Percentiles rank a stretch among this genome's conserved stretches.
Evolutionary conservation across 2,888 invertebrate genomes (phyloP).

Genomic region (Euzophera pinguis): DNA sequence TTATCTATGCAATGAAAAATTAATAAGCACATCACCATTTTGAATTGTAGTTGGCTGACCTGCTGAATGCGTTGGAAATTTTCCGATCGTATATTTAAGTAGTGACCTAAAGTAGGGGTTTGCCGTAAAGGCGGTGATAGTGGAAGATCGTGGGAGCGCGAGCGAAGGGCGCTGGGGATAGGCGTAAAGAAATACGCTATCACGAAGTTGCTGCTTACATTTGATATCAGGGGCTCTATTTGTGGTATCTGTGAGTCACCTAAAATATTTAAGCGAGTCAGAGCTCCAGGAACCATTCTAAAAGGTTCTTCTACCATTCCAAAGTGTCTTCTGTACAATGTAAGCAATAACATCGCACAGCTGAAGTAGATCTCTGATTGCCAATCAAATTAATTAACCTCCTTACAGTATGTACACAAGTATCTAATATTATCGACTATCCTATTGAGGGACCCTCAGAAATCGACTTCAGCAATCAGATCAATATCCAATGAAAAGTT

Average conservation of each 20-base stretch:
- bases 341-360: neutral
- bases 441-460: slow-evolving; percentile 32
- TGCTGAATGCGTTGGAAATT: slow-evolving; percentile 9
- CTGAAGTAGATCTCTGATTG: slow-evolving; percentile 40
- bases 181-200: slow-evolving; percentile 36
- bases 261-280: too few species aligned
- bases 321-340: too few species aligned
- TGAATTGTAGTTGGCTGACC: neutral
- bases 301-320: too few species aligned
- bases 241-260: too few species aligned
- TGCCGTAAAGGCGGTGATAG: slow-evolving; percentile 64
- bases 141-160: slow-evolving; percentile 71
- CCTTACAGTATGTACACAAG: slow-evolving; percentile 30
- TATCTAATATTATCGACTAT: slow-evolving; percentile 21
- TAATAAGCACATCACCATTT: slow-evolving; percentile 11
- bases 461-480: slow-evolving; percentile 32
- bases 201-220: too few species aligned
- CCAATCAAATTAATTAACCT: slow-evolving; percentile 28
- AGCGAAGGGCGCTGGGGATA: slow-evolving; percentile 61
- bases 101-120: slow-evolving; percentile 48
- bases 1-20: slow-evolving; percentile 43
- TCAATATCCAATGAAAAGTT: slow-evolving; percentile 29
- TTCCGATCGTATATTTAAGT: slow-evolving; percentile 47
- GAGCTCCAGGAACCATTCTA: slow-evolving; percentile 10
- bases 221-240: too few species aligned